Conservation (phyloP, 2,797 vertebrate genomes). For the Schizopygopsis malacanthus region DNA sequence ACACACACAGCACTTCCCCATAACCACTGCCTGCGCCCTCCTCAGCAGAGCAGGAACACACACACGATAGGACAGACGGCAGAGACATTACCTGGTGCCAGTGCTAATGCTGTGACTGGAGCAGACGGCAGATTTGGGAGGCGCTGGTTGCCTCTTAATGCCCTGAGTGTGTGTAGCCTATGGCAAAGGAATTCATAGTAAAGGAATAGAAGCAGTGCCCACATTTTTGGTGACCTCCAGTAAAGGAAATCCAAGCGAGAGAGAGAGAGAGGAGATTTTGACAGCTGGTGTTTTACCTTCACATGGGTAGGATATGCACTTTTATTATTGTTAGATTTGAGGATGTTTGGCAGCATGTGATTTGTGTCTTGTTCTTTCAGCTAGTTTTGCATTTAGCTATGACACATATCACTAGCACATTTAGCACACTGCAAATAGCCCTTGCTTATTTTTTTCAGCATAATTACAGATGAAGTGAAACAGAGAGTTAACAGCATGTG, state of each 20-base stretch:
- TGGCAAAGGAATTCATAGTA: slow-evolving; percentile 5
- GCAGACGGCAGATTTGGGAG: slow-evolving; percentile 62
- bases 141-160: slow-evolving; percentile 66
- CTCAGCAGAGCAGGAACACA: slow-evolving; percentile 56
- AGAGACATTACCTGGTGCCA: slow-evolving; percentile 70
- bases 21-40: slow-evolving; percentile 36
- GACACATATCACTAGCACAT: background rate
- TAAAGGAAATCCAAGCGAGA: background rate
- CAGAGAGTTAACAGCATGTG: background rate
- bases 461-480: slow-evolving; percentile 32
- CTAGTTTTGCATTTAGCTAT: background rate
- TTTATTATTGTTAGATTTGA: slow-evolving; percentile 22
- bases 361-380: slow-evolving; percentile 1
- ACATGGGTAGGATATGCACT: slow-evolving; percentile 1
- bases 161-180: slow-evolving; percentile 57
- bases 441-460: background rate
- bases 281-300: slow-evolving; percentile 26
- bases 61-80: slow-evolving; percentile 34
- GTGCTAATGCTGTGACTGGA: slow-evolving; percentile 64
- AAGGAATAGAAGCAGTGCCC: background rate
- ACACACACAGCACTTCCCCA: slow-evolving; percentile 26
- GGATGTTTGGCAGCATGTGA: background rate
- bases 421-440: background rate
- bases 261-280: slow-evolving; percentile 3
- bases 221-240: background rate